Percentiles rank a stretch among this genome's conserved stretches.
These are phyloP conservation scores for Antedon mediterranea DNA, from an alignment of 53 echinoderm and acorn worm genomes.

Conservation along the genomic window DNA sequence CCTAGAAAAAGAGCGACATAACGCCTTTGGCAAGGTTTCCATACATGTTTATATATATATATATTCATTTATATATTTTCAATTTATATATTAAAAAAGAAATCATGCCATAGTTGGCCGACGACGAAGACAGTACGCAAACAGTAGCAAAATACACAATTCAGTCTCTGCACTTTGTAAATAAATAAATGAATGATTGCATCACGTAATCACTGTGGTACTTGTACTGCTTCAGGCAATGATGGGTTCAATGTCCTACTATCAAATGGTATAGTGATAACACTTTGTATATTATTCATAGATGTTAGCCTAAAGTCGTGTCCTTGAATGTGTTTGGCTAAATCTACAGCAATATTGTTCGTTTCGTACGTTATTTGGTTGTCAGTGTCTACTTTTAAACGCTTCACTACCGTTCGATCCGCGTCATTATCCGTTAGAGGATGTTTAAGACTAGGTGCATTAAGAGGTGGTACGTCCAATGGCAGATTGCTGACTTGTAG, in stretches of 20 bases:
- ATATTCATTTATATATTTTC: not conserved
- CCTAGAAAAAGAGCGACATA: no score
- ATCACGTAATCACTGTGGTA: not conserved
- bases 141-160: not conserved
- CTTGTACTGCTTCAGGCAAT: not conserved
- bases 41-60: not conserved
- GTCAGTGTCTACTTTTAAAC: not conserved
- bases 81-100: constrained; percentile 1
- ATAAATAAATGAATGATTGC: constrained; percentile 1
- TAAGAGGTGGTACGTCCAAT: constrained; percentile 40
- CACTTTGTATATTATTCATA: not conserved
- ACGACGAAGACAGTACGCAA: not conserved
- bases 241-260: not conserved
- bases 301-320: not conserved
- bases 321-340: not conserved
- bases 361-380: not conserved
- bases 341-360: not conserved
- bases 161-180: not conserved
- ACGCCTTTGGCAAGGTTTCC: constrained; percentile 1
- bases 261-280: not conserved
- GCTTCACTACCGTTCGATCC: not conserved
- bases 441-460: constrained; percentile 4
- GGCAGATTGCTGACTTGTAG: constrained; percentile 64
- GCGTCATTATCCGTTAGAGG: not conserved
- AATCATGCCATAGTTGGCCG: not conserved